These are phyloP conservation scores for Enteromius argenteus DNA, from an alignment of 2,797 vertebrate genomes.

Conservation along the genomic window DNA sequence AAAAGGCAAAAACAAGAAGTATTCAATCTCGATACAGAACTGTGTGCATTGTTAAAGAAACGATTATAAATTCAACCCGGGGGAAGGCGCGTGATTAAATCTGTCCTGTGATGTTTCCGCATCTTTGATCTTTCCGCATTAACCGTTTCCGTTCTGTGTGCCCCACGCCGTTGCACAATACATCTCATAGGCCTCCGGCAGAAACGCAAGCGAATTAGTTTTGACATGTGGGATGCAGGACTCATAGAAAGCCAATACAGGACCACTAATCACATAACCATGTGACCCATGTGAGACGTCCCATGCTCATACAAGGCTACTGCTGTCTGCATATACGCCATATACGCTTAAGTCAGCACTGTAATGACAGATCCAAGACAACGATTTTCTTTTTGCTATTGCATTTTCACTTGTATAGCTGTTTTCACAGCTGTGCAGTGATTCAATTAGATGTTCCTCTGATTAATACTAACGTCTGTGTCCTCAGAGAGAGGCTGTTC, in stretches of 20 bases:
- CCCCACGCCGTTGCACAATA: constrained; percentile 22
- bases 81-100: constrained; percentile 67
- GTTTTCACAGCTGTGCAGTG: constrained; percentile 32
- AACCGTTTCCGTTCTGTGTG: constrained; percentile 61
- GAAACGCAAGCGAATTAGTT: constrained; percentile 62
- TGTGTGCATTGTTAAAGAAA: constrained; percentile 67
- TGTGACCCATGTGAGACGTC: constrained; percentile 32
- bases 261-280: constrained; percentile 48
- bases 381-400: neutral
- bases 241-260: constrained; percentile 53
- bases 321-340: neutral
- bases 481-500: constrained; percentile 24
- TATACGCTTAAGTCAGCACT: neutral
- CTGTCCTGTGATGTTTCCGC: constrained; percentile 69
- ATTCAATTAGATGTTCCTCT: constrained; percentile 53
- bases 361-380: constrained; percentile 1
- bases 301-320: constrained; percentile 1
- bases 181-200: constrained; percentile 48
- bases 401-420: neutral
- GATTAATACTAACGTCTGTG: constrained; percentile 39
- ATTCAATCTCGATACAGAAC: constrained; percentile 64
- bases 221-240: constrained; percentile 62
- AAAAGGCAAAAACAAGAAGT: constrained; percentile 47
- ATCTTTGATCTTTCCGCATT: constrained; percentile 70
- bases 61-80: constrained; percentile 67